A percentile compares a stretch with the other conserved stretches of the same genome.
Conservation (phyloP, 2,888 invertebrate species). For the Chymomyza caudatula region DNA sequence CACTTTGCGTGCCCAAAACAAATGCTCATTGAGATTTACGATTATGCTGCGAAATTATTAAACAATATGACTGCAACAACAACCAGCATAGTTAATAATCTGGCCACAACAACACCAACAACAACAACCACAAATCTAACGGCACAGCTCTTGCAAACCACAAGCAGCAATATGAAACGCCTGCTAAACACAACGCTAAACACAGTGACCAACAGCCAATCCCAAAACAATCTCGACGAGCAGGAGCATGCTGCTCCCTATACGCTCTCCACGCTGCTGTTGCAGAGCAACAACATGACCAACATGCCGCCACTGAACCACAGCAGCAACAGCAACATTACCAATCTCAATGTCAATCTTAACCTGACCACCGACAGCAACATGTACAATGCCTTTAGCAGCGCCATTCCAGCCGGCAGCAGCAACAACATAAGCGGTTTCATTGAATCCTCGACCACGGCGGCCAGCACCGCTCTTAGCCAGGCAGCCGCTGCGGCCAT, state of each 20-base stretch:
- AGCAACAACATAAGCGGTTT: conserved; percentile 38
- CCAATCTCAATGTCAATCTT: neutral
- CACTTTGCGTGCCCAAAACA: conserved; percentile 17
- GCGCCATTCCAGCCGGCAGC: neutral
- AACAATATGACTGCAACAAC: conserved; percentile 61
- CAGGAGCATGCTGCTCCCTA: conserved; percentile 30
- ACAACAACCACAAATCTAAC: conserved; percentile 51
- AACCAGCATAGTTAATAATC: conserved; percentile 51
- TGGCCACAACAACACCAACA: conserved; percentile 28
- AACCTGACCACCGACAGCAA: neutral
- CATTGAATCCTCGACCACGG: conserved; percentile 60
- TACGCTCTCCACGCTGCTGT: conserved; percentile 45
- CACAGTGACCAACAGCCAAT: conserved; percentile 18
- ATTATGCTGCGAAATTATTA: conserved; percentile 71
- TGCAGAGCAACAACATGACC: conserved; percentile 23
- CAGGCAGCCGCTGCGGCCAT: conserved; percentile 39
- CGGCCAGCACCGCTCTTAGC: conserved; percentile 48
- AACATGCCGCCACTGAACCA: conserved; percentile 13
- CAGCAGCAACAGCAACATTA: conserved; percentile 5
- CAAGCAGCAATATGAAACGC: conserved; percentile 55
- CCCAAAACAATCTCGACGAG: conserved; percentile 46
- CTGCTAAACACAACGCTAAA: conserved; percentile 60
- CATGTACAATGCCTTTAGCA: neutral
- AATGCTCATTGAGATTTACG: conserved; percentile 67
- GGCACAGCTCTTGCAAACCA: conserved; percentile 50